Evolutionary conservation across 2,113 vertebrate genomes (phyloP), one percentile per base, ranked within the genome.

Genomic region (Chaenogobius annularis): DNA sequence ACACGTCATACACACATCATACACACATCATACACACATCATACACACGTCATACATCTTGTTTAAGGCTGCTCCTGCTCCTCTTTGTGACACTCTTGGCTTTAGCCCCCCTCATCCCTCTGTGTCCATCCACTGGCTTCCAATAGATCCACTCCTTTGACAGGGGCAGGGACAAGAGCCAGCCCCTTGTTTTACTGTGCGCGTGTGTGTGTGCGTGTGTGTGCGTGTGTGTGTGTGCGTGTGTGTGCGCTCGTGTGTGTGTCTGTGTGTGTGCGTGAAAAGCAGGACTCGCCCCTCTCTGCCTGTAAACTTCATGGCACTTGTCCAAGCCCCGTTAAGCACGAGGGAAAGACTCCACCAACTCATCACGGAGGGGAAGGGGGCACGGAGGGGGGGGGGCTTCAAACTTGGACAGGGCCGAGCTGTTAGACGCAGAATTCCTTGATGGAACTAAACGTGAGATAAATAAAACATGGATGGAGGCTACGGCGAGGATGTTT

Each of bases 81-180:
- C 64, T 67, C 48, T 46, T 63, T 50, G 10, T 15, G 58, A 22
- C 69, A 9, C 8, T 54, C 40, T 63, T 47, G 61, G 12, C 47
- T 56, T 17, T 44, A 62, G 44, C 43, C 61, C 66, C 76, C 70
- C 67, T 78, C 62, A 74, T 81, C n/a, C 67, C 26, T 65, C 20
- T 65, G 79, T 69, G 73, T 40, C 65, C 47, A 3, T 23, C 19
- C 19, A 3, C 58, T 71, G 44, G 63, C 44, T 58, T 61, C 26
- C 68, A 61, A 81, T 71, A 31, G 74, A 77, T 80, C 48, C 69
- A 19, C 56, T 65, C 62, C 17, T 44, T 44, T 79, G 78, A 67
- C 67, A 44, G 69, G 11, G 35, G 26, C 66, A 35, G 56, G 23
- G 13, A 65, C 66, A 72, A 15, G 66, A 73, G 50, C 66, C 78